Evolutionary conservation across 2,113 vertebrate species (phyloP).

Genomic region (Dendrocopos noguchii): DNA sequence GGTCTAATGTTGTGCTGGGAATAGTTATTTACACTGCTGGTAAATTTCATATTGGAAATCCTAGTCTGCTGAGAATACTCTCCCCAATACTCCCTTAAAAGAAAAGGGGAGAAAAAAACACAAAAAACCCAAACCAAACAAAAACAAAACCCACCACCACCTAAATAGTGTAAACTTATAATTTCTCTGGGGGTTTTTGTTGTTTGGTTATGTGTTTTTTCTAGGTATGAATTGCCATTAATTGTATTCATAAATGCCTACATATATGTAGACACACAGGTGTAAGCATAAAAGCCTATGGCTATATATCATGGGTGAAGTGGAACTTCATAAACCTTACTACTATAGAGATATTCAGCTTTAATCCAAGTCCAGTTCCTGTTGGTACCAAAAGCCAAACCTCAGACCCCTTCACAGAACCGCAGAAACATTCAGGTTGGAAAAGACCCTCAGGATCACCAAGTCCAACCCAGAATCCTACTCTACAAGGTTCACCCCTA

Average conservation of each 20-base stretch:
- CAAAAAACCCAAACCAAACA: too few relatives aligned
- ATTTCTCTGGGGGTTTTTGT: not conserved
- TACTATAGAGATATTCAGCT: not conserved
- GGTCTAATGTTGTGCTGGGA: slow-evolving; percentile 81
- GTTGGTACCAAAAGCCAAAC: not conserved
- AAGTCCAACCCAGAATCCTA: too few relatives aligned
- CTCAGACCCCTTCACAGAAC: not conserved
- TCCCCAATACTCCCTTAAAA: slow-evolving; percentile 1
- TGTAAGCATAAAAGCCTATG: not conserved
- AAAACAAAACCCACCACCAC: not conserved
- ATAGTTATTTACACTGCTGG: slow-evolving; percentile 84
- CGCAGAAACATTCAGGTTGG: too few relatives aligned
- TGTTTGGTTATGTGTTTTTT: not conserved
- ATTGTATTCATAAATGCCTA: not conserved
- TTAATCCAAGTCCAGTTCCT: not conserved
- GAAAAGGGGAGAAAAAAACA: not conserved
- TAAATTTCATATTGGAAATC: slow-evolving; percentile 81
- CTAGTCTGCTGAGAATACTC: slow-evolving; percentile 75
- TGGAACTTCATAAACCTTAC: not conserved
- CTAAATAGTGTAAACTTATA: slow-evolving; percentile 61
- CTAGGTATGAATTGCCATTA: slow-evolving; percentile 15
- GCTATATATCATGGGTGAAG: not conserved
- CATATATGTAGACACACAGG: not conserved
- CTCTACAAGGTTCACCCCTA: too few relatives aligned
- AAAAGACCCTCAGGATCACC: too few relatives aligned